A percentile compares a stretch with the other conserved stretches of the same genome.
phyloP scores from a whole-genome alignment of 2,888 invertebrate species.

The Lasioglossum morio region DNA sequence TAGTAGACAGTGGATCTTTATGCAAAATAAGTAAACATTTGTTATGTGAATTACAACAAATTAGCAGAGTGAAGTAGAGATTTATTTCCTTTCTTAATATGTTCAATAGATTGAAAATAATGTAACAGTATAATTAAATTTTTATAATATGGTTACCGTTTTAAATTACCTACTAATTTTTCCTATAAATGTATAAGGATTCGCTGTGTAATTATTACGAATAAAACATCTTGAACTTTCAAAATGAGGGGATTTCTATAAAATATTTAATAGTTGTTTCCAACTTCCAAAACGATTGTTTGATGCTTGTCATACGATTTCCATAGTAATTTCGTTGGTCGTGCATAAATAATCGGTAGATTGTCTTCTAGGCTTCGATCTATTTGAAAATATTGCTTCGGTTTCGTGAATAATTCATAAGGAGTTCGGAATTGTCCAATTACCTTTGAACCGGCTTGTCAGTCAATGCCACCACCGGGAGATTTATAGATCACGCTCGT shows the following conservation, averaged over 20 bases:
- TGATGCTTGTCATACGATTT: not conserved
- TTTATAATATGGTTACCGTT: too few relatives aligned
- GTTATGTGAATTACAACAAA: too few relatives aligned
- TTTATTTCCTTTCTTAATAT: too few relatives aligned
- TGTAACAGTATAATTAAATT: too few relatives aligned
- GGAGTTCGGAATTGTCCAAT: conserved; percentile 1
- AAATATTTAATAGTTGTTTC: not conserved
- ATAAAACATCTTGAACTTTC: not conserved
- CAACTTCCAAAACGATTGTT: not conserved
- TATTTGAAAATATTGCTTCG: not conserved
- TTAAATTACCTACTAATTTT: too few relatives aligned
- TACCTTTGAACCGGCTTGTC: conserved; percentile 3
- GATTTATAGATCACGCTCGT: conserved; percentile 1
- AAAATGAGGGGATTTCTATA: not conserved
- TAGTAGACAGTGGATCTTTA: not conserved
- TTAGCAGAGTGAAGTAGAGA: too few relatives aligned
- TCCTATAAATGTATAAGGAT: too few relatives aligned
- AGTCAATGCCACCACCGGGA: not conserved
- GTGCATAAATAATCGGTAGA: not conserved
- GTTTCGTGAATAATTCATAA: conserved; percentile 3
- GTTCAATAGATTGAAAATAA: too few relatives aligned
- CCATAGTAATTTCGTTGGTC: not conserved
- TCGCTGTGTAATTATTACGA: not conserved
- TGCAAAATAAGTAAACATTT: too few relatives aligned
- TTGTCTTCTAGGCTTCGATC: not conserved